Conservation (phyloP, 2,113 vertebrate genomes). For the Limnothrissa miodon region DNA sequence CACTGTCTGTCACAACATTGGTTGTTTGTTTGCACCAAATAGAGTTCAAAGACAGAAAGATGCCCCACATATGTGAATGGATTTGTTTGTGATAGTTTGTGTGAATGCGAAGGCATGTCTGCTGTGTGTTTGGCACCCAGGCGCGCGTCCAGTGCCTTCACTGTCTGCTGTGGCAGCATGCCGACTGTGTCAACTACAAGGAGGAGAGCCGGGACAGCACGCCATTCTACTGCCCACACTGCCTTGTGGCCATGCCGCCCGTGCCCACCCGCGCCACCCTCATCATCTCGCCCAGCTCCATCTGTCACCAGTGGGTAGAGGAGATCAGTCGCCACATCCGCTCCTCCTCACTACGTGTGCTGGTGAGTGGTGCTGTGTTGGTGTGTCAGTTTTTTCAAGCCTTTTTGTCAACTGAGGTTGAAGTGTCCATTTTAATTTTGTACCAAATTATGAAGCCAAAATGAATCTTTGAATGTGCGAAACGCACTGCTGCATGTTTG, state of each 20-base stretch:
- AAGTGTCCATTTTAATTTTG: too few relatives aligned
- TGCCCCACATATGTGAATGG: too few relatives aligned
- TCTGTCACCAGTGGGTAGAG: constrained; percentile 98
- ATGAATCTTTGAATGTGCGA: too few relatives aligned
- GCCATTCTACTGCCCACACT: constrained; percentile 97
- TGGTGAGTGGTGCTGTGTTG: constrained; percentile 76
- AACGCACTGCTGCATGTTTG: too few relatives aligned
- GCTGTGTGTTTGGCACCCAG: neutral
- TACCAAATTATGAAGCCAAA: too few relatives aligned
- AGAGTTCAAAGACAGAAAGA: too few relatives aligned
- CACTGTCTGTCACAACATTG: too few relatives aligned
- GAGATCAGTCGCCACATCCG: constrained; percentile 93
- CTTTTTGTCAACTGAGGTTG: neutral
- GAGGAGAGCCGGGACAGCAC: constrained; percentile 83
- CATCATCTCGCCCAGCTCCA: constrained; percentile 96
- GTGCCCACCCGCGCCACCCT: constrained; percentile 91
- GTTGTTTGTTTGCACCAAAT: too few relatives aligned
- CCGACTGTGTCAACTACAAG: constrained; percentile 94
- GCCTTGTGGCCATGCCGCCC: constrained; percentile 94
- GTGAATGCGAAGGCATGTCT: neutral
- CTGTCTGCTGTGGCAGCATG: constrained; percentile 95
- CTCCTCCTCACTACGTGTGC: constrained; percentile 85
- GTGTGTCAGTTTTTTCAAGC: too few relatives aligned
- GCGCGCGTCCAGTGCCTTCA: constrained; percentile 96
- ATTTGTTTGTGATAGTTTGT: neutral